Evolutionary conservation across 2,797 vertebrate genomes (phyloP), one percentile per base, ranked within the genome.

Genomic region (Loris lydekkerianus): DNA sequence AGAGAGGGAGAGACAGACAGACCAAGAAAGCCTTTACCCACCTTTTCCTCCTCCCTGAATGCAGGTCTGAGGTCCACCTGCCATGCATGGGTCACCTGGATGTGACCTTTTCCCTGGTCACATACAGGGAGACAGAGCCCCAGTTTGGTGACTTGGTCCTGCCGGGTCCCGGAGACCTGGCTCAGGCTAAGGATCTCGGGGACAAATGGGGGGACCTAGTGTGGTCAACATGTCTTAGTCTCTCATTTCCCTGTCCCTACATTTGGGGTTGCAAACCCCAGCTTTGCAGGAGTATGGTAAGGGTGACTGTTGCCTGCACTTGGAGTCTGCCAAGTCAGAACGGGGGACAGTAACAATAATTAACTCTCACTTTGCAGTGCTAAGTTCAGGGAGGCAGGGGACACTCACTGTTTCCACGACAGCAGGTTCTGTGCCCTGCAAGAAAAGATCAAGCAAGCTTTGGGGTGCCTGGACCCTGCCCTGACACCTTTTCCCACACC

Each of bases 381-480:
- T 23, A 7, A 3, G 1, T 11, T 43, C 21, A 1, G 20, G 3
- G 2, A 0, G 4, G 1, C 2, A 1, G 17, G 40, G 61, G 25
- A 2, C 18, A 7, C 93, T 72, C 46, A 91, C 93, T 34, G 10
- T 9, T 14, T 77, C 0, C 6, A 0, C 31, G 34, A 23, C 5
- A 4, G 43, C 20, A 4, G 14, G 6, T 0, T 46, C 29, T 0
- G 0, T 3, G 17, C 75, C 69, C 93, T 94, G 88, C 5, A 73
- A 80, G 10, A 56, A 21, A 86, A 31, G 8, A 86, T 4, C 1
- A 53, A 4, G 23, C n/a, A n/a, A 13, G 29, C 0, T 1, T 46
- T 1, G 65, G 8, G 18, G 56, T 13, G 11, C 7, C 29, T 18
- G 9, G 4, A 2, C 20, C 21, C 15, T 2, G 40, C 14, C 58